Evolutionary conservation across 2,797 vertebrate species (phyloP).

Genomic region (Oreonectes daqikongensis): DNA sequence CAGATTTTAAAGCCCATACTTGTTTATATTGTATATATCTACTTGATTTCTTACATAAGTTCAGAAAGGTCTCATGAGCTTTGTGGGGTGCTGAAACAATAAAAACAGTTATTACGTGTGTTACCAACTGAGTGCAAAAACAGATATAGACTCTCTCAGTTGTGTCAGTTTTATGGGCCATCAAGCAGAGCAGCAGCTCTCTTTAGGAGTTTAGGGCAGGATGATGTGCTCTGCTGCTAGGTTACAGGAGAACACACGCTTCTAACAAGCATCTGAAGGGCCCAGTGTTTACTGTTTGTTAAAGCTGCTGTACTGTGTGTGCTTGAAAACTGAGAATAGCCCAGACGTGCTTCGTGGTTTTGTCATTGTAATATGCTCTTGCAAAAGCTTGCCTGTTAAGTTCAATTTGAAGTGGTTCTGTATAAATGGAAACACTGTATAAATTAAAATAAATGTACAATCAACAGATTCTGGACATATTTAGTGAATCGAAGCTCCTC

Average conservation of each 20-base stretch:
- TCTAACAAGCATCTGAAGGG: conserved; percentile 49
- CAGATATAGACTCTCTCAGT: too few species aligned
- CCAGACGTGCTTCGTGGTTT: background rate
- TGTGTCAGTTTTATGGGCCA: background rate
- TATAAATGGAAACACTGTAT: background rate
- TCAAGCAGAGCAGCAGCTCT: conserved; percentile 30
- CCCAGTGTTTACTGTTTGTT: conserved; percentile 57
- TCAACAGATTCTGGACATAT: too few species aligned
- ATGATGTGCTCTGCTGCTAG: conserved; percentile 62
- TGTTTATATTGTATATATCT: too few species aligned
- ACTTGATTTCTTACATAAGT: too few species aligned
- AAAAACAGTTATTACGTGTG: background rate
- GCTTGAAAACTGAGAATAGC: conserved; percentile 26
- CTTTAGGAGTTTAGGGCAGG: conserved; percentile 56
- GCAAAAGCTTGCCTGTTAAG: background rate
- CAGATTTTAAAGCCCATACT: too few species aligned
- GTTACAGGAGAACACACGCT: conserved; percentile 61
- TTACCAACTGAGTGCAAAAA: background rate
- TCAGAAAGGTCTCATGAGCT: too few species aligned
- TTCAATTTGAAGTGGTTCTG: background rate
- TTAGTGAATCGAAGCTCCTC: too few species aligned
- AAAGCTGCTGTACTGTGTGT: conserved; percentile 48
- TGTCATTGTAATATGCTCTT: background rate
- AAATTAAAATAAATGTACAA: too few species aligned
- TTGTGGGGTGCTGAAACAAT: background rate